Conservation (phyloP, 2,113 vertebrate species). For the Microcebus lehilahytsara region DNA sequence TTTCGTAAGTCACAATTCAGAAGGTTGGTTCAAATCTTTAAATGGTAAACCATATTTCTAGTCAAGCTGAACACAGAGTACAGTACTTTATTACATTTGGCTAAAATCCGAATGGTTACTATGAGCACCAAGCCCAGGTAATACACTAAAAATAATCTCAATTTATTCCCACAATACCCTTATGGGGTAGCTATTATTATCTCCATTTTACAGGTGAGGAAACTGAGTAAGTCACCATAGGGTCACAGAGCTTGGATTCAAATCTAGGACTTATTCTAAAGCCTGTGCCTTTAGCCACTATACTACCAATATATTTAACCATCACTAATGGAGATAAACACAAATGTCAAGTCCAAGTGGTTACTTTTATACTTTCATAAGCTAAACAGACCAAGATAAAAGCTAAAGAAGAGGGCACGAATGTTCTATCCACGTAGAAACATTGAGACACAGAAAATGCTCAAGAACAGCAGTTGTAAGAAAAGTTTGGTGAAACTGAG, state of each 20-base stretch:
- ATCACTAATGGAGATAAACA: conserved; percentile 5
- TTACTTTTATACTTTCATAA: neutral
- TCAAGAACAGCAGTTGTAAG: neutral
- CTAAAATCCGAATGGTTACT: neutral
- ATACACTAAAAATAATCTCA: neutral
- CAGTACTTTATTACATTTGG: neutral
- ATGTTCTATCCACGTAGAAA: neutral
- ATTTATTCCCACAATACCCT: neutral
- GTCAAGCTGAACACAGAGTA: neutral
- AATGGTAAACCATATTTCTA: neutral
- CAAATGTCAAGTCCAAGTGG: neutral
- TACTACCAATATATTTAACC: neutral
- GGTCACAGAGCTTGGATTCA: neutral
- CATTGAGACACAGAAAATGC: neutral
- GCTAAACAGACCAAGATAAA: neutral
- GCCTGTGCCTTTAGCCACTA: neutral
- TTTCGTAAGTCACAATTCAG: neutral
- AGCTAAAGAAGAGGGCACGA: neutral
- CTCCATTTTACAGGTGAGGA: neutral
- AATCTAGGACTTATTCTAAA: neutral
- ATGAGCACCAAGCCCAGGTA: neutral
- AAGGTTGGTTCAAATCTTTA: neutral
- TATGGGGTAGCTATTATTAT: neutral
- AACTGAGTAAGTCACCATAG: neutral
- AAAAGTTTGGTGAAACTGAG: conserved; percentile 37